Evolutionary conservation across 1,140 invertebrate species (phyloP).

Genomic region (Drosophila cardini): DNA sequence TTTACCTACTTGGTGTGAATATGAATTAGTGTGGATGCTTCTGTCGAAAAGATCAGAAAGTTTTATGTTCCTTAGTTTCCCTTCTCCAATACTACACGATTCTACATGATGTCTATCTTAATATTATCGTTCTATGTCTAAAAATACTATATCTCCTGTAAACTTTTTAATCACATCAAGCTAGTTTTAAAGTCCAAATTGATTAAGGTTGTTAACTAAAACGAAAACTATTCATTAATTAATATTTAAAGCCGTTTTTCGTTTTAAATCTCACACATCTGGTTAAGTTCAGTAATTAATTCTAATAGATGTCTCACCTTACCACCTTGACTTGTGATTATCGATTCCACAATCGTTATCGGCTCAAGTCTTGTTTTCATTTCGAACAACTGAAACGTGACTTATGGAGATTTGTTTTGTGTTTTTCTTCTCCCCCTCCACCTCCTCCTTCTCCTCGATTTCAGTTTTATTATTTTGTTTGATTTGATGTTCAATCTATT

Average conservation of each 20-base stretch:
- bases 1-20: not conserved
- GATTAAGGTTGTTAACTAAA: not conserved
- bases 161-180: no score
- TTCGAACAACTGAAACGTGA: constrained; percentile 47
- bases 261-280: constrained; percentile 2
- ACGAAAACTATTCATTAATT: not conserved
- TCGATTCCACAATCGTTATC: constrained; percentile 32
- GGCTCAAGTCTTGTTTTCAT: constrained; percentile 33
- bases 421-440: constrained; percentile 27
- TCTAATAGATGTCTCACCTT: constrained; percentile 13
- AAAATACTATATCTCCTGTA: no score
- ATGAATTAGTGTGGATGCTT: no score
- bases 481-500: constrained; percentile 60
- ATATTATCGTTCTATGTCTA: no score
- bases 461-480: constrained; percentile 38
- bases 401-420: constrained; percentile 53
- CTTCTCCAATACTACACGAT: no score
- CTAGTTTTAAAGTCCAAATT: no score
- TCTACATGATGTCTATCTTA: no score
- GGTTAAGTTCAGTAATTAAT: constrained; percentile 13
- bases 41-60: no score
- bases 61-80: no score
- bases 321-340: constrained; percentile 31
- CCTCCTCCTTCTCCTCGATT: constrained; percentile 18
- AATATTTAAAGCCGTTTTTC: not conserved